Conservation (phyloP, 2,888 invertebrate genomes). For the Ypsolopha scabrella region DNA sequence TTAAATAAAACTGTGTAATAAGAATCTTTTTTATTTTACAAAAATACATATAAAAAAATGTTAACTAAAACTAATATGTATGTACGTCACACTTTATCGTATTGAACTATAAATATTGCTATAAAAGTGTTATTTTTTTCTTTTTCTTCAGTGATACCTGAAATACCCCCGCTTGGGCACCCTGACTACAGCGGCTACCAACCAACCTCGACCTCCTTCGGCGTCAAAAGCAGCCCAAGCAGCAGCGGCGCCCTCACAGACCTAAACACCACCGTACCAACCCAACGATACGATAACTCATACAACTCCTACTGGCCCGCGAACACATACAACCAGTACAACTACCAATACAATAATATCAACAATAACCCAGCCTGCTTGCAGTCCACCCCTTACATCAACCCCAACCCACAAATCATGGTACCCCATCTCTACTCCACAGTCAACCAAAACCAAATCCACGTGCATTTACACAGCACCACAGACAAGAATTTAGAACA, state of each 20-base stretch:
- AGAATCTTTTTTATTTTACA: too few species aligned
- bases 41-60: too few species aligned
- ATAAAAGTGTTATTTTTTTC: constrained; percentile 2
- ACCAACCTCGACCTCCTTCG: constrained; percentile 36
- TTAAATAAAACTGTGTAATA: too few species aligned
- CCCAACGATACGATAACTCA: constrained; percentile 67
- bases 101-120: not conserved
- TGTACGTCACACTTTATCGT: too few species aligned
- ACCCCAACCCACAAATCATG: constrained; percentile 76
- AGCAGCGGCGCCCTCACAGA: constrained; percentile 52
- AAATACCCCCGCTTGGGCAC: constrained; percentile 55
- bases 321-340: constrained; percentile 75
- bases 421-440: constrained; percentile 86
- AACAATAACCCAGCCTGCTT: constrained; percentile 64
- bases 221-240: constrained; percentile 46
- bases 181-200: constrained; percentile 55
- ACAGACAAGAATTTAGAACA: constrained; percentile 76
- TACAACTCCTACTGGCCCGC: constrained; percentile 68
- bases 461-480: constrained; percentile 80
- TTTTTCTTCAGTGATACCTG: constrained; percentile 62
- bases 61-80: too few species aligned
- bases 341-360: constrained; percentile 77
- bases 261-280: constrained; percentile 41
- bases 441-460: constrained; percentile 89
- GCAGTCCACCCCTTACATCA: constrained; percentile 70